Conservation (phyloP, 2,113 vertebrate species). For the Poicephalus meyeri region DNA sequence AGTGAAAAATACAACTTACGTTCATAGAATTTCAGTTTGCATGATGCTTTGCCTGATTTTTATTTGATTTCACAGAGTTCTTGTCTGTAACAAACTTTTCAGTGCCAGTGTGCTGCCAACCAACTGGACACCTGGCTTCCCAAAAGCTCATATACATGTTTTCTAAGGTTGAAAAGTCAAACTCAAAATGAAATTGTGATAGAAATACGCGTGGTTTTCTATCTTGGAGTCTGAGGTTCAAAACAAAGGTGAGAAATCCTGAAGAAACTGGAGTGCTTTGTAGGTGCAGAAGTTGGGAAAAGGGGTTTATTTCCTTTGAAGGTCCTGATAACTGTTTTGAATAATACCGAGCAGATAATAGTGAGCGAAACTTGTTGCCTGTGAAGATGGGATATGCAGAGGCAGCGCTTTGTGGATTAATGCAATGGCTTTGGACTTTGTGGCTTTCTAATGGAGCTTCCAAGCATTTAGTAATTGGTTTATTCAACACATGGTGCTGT, state of each 20-base stretch:
- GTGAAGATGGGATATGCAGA: background rate
- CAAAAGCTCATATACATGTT: background rate
- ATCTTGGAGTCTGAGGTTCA: constrained; percentile 16
- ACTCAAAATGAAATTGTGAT: background rate
- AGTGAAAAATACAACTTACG: background rate
- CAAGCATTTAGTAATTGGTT: background rate
- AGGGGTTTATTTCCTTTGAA: background rate
- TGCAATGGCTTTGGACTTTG: background rate
- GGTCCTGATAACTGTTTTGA: background rate
- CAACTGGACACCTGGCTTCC: background rate
- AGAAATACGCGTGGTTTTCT: constrained; percentile 42
- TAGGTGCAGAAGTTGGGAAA: background rate
- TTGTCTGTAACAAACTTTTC: background rate
- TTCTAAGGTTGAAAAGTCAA: constrained; percentile 13
- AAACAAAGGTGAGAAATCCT: constrained; percentile 27
- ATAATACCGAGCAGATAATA: background rate
- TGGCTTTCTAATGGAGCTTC: background rate
- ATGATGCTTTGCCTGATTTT: background rate
- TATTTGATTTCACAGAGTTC: background rate
- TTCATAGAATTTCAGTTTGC: background rate
- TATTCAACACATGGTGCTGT: background rate
- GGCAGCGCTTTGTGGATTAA: background rate
- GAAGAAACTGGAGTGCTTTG: background rate
- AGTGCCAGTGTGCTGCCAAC: background rate
- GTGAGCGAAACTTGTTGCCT: background rate